Conservation (phyloP, 2,113 vertebrate genomes). For the Pelmatolapia mariae region DNA sequence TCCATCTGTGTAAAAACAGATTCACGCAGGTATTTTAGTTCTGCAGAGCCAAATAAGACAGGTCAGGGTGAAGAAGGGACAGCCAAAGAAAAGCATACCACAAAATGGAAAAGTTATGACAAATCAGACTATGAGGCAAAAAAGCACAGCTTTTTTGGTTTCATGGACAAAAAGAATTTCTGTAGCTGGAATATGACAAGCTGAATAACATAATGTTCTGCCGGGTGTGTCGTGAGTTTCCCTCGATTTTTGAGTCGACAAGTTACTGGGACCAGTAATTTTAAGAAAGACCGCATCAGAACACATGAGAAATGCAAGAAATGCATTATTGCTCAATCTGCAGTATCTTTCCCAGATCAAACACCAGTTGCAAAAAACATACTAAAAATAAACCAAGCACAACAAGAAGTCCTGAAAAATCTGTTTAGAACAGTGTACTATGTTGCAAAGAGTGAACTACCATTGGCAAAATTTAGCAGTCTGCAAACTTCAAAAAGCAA, state of each 20-base stretch:
- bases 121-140: background rate
- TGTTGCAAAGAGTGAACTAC: background rate
- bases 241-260: background rate
- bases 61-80: background rate
- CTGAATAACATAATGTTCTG: background rate
- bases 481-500: background rate
- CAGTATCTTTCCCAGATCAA: background rate
- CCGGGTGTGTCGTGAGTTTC: rapidly evolving
- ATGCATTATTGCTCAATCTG: background rate
- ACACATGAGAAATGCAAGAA: background rate
- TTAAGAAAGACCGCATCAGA: background rate
- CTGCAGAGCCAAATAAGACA: background rate
- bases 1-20: background rate
- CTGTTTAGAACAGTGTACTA: background rate
- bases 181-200: background rate
- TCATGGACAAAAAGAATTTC: background rate
- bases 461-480: rapidly evolving
- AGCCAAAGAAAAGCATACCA: background rate
- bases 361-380: background rate
- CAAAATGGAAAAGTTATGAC: background rate
- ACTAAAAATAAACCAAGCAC: background rate
- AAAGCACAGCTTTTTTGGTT: background rate
- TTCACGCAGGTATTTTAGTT: background rate
- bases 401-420: background rate
- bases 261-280: background rate